Conservation (phyloP, 2,888 invertebrate genomes). For the Dexiosoma caninum region DNA sequence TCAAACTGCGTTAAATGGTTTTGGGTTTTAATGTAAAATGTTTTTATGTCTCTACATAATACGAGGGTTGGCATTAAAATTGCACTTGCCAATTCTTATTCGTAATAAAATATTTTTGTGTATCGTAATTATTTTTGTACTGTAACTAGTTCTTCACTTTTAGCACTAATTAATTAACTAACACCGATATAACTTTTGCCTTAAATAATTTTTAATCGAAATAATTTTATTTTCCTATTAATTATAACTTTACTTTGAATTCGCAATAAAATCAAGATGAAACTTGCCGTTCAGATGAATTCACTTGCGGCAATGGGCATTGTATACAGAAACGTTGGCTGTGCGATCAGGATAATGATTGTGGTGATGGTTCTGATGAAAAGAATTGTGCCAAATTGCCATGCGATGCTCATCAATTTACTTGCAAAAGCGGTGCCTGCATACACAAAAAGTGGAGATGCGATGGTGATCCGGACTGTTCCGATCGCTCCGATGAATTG, state of each 20-base stretch:
- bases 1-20: not conserved
- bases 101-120: too few relatives aligned
- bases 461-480: constrained; percentile 92
- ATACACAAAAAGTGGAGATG: constrained; percentile 89
- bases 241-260: too few relatives aligned
- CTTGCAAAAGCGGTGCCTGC: constrained; percentile 86
- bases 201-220: too few relatives aligned
- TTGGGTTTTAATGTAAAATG: not conserved
- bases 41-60: too few relatives aligned
- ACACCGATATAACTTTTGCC: too few relatives aligned
- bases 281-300: constrained; percentile 94
- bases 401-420: constrained; percentile 86
- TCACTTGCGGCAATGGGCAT: constrained; percentile 93
- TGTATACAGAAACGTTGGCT: constrained; percentile 92
- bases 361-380: constrained; percentile 91
- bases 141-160: too few relatives aligned
- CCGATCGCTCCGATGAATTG: constrained; percentile 89
- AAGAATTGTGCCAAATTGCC: constrained; percentile 84
- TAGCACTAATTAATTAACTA: too few relatives aligned
- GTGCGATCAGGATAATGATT: constrained; percentile 92
- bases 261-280: constrained; percentile 84
- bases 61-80: too few relatives aligned
- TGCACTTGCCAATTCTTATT: too few relatives aligned
- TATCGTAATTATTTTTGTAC: too few relatives aligned
- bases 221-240: too few relatives aligned